Evolutionary conservation across 1,140 invertebrate genomes (phyloP).

Genomic region (Drosophila navojoa): DNA sequence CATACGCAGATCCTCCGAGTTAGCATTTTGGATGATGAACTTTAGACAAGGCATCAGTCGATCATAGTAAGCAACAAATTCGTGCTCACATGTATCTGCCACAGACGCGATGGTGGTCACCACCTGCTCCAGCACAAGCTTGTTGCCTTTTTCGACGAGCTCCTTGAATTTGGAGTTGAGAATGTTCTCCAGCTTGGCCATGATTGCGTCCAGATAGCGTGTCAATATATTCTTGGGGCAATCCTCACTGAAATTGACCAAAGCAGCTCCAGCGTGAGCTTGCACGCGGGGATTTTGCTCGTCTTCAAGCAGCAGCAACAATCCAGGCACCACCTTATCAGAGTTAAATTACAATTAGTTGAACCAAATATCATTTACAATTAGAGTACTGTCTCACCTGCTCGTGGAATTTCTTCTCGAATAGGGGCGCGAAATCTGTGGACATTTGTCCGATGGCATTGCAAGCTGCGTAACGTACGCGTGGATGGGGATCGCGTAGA

Average conservation of each 20-base stretch:
- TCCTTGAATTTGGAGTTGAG: constrained; percentile 97
- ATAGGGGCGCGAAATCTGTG: constrained; percentile 97
- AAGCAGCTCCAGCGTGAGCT: constrained; percentile 95
- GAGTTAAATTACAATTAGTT: background rate
- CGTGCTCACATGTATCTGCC: constrained; percentile 98
- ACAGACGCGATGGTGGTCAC: constrained; percentile 99
- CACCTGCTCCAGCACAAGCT: constrained; percentile 97
- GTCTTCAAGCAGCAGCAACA: constrained; percentile 96
- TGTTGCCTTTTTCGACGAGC: constrained; percentile 96
- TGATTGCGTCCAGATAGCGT: constrained; percentile 95
- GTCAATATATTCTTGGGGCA: constrained; percentile 97
- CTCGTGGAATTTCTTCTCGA: constrained; percentile 99
- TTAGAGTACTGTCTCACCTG: constrained; percentile 84
- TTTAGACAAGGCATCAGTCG: constrained; percentile 98
- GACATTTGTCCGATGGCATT: constrained; percentile 99
- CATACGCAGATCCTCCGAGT: constrained; percentile 93
- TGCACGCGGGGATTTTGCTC: constrained; percentile 96
- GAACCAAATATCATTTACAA: no score
- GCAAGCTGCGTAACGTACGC: constrained; percentile 94
- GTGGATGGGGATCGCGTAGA: constrained; percentile 89
- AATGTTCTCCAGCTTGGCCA: constrained; percentile 95
- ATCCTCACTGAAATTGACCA: constrained; percentile 99
- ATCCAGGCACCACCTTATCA: constrained; percentile 91
- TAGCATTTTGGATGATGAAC: constrained; percentile 98
- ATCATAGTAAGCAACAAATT: constrained; percentile 91